These are phyloP conservation scores for Panagrolaimus sp. DNA, from an alignment of 1,140 invertebrate species.

Conservation along the genomic window DNA sequence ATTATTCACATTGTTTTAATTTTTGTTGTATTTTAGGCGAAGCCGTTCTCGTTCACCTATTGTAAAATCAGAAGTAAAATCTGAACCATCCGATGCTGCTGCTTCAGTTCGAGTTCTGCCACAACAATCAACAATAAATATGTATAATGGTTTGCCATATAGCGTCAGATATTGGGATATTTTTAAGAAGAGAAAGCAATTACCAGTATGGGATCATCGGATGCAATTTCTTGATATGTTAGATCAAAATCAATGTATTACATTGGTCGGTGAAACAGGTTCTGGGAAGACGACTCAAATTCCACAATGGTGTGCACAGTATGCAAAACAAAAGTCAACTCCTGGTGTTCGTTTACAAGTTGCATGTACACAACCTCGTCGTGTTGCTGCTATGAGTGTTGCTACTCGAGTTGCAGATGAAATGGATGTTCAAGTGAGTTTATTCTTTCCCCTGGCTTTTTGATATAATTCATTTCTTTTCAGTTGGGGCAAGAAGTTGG, in stretches of 20 bases:
- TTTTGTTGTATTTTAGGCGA: constrained; percentile 6
- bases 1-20: no score
- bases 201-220: constrained; percentile 96
- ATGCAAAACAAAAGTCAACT: constrained; percentile 64
- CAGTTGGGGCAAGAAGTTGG: constrained; percentile 90
- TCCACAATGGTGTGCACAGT: constrained; percentile 83
- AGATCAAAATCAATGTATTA: constrained; percentile 77
- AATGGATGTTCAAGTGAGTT: constrained; percentile 78
- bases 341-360: constrained; percentile 69
- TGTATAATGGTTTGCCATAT: constrained; percentile 27
- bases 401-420: constrained; percentile 95
- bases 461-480: constrained; percentile 26
- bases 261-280: constrained; percentile 89
- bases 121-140: background rate
- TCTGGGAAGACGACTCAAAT: constrained; percentile 93
- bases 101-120: background rate
- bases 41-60: constrained; percentile 25
- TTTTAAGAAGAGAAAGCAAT: constrained; percentile 75
- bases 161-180: constrained; percentile 62
- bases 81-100: constrained; percentile 4
- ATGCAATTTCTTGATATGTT: constrained; percentile 88
- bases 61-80: background rate
- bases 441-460: background rate
- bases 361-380: constrained; percentile 90
- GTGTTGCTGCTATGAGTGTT: constrained; percentile 98